Evolutionary conservation across 2,113 vertebrate genomes (phyloP), one percentile per base, ranked within the genome.

Genomic region (Malaclemys terrapin): DNA sequence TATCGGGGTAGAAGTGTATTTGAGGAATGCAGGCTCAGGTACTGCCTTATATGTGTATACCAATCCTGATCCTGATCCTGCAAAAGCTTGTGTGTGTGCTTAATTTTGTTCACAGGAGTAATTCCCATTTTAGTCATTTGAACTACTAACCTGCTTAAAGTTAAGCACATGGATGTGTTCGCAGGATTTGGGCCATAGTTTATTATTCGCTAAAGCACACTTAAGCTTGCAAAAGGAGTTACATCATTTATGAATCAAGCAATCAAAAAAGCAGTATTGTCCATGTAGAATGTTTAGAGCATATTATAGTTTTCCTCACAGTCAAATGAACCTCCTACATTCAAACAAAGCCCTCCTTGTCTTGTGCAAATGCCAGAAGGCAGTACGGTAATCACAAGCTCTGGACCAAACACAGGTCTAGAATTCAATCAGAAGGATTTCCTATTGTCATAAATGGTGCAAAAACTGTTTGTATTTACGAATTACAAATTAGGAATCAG

Each of bases 241-340:
- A 57, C 80, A 93, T 11, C 54, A 76, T 85, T 94, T 3, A 45
- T 65, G 62, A 89, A 45, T 76, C 91, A 95, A 93, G 89, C 93
- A 91, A 78, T 69, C 82, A n/a, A 86, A 97, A 96, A 89, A 89
- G 49, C 38, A 3, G 45, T 72, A 90, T 62, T 94, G 84, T 84
- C 89, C 49, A 80, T 87, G 69, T 11, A 24, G 62, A 89, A 80
- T 10, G 20, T 89, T 94, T 50, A 85, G 85, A 94, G 83, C 20
- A 6, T 94, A 95, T 94, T 11, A 2, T 90, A 94, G 97, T 97
- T 89, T 42, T 76, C 38, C 22, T 76, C n/a, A 25, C 95, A 93
- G 76, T 82, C 25, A 47, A 89, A 96, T 94, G 95, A 94, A 89
- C 95, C 95, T 91, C 72, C 83, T 69, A 6, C 82, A 92, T 86